Evolutionary conservation across 2,888 invertebrate species (phyloP).

Genomic region (Beris chalybata): DNA sequence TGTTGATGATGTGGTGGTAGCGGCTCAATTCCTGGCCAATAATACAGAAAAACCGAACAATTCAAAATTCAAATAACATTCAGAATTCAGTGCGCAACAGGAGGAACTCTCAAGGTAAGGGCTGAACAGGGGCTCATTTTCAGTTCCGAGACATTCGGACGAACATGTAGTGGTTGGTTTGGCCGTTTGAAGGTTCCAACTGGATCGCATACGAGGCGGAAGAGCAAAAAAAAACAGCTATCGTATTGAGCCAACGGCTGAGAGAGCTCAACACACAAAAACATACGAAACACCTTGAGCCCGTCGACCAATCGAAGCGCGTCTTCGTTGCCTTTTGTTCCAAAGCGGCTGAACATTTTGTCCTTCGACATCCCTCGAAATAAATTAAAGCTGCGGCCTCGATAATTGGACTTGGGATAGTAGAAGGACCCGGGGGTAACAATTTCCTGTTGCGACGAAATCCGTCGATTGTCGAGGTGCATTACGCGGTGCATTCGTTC

Average conservation of each 20-base stretch:
- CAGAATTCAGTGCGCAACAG: conserved; percentile 9
- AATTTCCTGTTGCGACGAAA: conserved; percentile 21
- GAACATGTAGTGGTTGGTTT: conserved; percentile 2
- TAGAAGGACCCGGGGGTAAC: conserved; percentile 22
- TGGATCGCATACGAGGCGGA: not conserved
- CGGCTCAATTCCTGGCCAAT: conserved; percentile 1
- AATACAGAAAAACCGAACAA: not conserved
- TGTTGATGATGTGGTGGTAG: conserved; percentile 10
- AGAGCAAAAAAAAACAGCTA: conserved; percentile 13
- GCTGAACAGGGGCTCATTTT: conserved; percentile 11
- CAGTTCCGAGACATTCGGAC: conserved; percentile 12
- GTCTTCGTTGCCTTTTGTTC: conserved; percentile 26
- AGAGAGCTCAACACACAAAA: conserved; percentile 36
- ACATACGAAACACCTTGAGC: conserved; percentile 37
- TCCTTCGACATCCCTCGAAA: conserved; percentile 36
- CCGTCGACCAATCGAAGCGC: conserved; percentile 32
- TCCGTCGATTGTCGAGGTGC: conserved; percentile 2
- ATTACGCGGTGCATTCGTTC: not conserved
- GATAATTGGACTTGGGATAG: conserved; percentile 28
- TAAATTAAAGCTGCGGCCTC: conserved; percentile 29
- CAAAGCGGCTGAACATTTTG: conserved; percentile 29
- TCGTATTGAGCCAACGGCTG: conserved; percentile 31
- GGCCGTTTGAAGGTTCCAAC: conserved; percentile 9
- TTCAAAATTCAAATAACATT: conserved; percentile 24
- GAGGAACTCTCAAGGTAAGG: conserved; percentile 21